Evolutionary conservation across 2,113 vertebrate genomes (phyloP), one percentile per base, ranked within the genome.

Genomic region (Eolophus roseicapilla): DNA sequence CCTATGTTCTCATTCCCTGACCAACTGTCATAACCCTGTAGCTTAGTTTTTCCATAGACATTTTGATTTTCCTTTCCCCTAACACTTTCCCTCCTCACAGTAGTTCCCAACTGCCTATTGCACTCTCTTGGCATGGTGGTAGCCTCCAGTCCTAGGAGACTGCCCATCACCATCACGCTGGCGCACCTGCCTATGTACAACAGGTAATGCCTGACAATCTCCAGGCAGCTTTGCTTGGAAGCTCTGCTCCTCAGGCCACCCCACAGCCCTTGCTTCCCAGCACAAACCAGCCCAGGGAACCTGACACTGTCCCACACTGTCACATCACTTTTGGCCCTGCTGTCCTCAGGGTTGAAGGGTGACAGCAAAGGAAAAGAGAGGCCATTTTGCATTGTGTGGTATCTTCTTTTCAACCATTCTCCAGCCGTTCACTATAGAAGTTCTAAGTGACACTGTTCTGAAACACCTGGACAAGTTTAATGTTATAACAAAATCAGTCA

Each of bases 251-350:
- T 60, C 49, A 53, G 37, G 47, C 35, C 65, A 35, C 25, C 18
- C 19, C 23, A 29, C 64, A 62, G 59, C 50, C 33, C 50, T 37
- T 20, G 11, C 39, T 53, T 41, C 33, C 23, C 3, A 1, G 29
- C 31, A 28, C 35, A 69, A 52, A 63, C 14, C 27, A 44, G 39
- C 12, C 25, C n/a, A 8, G 50, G n/a, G 37, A 19, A 83, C 50
- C 31, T 2, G 1, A n/a, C 31, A 44, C 28, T 2, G 1, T 19
- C 24, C 35, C 17, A 21, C 5, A 6, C 33, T 16, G 13, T 50
- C 68, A 70, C 29, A 31, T 28, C 17, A 2, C 55, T 74, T 64
- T 1, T 3, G 17, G 24, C 5, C 23, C 29, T 3, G 1, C 47
- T 14, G 29, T 50, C 41, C 57, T 75, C 80, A 63, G 65, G 57